Base-by-base conservation (phyloP, 2,113 vertebrate genomes). In the Elephantulus edwardii region DNA sequence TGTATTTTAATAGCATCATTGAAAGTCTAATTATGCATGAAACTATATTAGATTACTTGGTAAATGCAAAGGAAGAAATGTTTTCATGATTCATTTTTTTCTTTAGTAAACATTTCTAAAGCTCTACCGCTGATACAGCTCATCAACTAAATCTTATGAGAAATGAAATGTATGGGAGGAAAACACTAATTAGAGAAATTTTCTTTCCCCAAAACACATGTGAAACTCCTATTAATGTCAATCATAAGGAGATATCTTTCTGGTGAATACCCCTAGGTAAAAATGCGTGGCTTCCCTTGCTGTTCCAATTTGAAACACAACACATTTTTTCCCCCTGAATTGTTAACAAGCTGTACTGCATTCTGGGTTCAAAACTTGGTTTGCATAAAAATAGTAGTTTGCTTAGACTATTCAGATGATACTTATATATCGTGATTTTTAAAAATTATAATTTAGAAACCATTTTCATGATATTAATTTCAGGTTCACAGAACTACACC, bases 51-150 rank as follows among this genome's bases (percentile, higher is more conserved):
- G 11, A 74, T 92, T 94, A 88, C 68, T 94, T 46, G 28, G 66
- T 92, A 92, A 93, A 94, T 83, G 74, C 82, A 94, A 94, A 88
- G 78, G 48, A 85, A 93, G 56, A 83, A 72, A 83, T 93, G 40
- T 93, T 95, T 95, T 86, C 44, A 70, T 92, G 89, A 94, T 88
- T 95, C 54, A 85, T 88, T 93, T 71, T n/a, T 90, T 94, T 96
- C 70, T 86, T 85, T 90, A 62, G 76, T 81, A 96, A 95, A 95
- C 82, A 95, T 94, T 95, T 94, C 85, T 92, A 88, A 93, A 94
- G 50, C 76, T 83, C 38, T 85, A 92, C 71, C 90, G 93, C 71
- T 94, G 71, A 90, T 95, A 92, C 44, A 96, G 88, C 86, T 95
- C 86, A 96, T 96, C 95, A 95, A 75, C 72, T 72, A 91, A 95